Evolutionary conservation across 2,113 vertebrate genomes (phyloP).

Genomic region (Phainopepla nitens): DNA sequence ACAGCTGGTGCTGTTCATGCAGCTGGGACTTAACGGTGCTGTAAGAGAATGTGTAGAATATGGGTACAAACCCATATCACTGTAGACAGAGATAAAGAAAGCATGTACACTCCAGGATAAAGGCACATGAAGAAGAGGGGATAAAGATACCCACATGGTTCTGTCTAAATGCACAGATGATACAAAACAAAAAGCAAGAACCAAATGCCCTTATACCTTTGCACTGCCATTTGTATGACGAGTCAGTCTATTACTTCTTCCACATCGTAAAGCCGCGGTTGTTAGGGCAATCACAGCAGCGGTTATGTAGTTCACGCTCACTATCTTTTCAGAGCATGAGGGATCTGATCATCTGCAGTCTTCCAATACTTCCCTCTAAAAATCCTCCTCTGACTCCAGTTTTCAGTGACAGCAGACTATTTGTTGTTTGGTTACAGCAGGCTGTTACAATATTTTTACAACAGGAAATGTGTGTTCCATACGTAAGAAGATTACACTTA

Average conservation of each 20-base stretch:
- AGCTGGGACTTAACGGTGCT: not conserved
- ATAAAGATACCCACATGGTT: not conserved
- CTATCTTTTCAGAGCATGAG: not conserved
- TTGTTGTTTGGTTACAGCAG: not conserved
- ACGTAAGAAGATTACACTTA: conserved; percentile 1
- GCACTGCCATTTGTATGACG: not conserved
- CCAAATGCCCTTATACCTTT: not conserved
- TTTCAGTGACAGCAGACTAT: not conserved
- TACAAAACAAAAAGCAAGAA: not conserved
- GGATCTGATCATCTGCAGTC: not conserved
- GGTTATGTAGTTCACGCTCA: not conserved
- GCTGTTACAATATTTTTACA: conserved; percentile 1
- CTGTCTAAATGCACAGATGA: not conserved
- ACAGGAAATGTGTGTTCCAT: conserved; percentile 50
- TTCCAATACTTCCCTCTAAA: not conserved
- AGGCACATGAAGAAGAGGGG: not conserved
- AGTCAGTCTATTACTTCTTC: not conserved
- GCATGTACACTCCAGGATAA: not conserved
- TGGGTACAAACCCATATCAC: not conserved
- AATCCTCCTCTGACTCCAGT: not conserved
- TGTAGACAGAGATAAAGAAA: not conserved
- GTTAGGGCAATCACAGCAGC: not conserved
- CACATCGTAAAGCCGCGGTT: not conserved
- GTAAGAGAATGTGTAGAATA: not conserved
- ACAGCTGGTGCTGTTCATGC: not conserved